Evolutionary conservation across 2,888 invertebrate genomes (phyloP), one percentile per base, ranked within the genome.

Genomic region (Loripinus fragilis): DNA sequence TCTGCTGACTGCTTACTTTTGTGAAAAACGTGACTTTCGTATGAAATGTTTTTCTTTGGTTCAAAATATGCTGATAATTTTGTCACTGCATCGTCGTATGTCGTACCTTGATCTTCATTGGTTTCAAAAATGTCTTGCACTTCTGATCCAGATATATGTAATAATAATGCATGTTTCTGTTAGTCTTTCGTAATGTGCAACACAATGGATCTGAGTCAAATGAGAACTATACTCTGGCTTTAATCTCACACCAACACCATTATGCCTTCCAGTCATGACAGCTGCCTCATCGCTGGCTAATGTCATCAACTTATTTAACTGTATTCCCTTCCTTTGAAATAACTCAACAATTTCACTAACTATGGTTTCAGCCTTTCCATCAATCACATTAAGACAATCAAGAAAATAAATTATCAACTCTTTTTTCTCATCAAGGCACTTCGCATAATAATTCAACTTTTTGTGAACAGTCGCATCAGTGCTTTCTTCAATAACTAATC

Each of bases 271-370:
- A 1, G 66, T 75, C 79, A 82, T 83, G 0, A 83, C 78, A 23
- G 66, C 23, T 1, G 76, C 79, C 41, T 81, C 75, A 73, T 81
- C 79, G 72, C 72, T 79, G 20, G 76, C 76, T 72, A 50, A 41
- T 3, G 60, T 12, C 2, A 20, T 17, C 7, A 60, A 8, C 33
- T 60, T 60, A 12, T 33, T 20, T 17, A 60, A 17, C 20, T 5
- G 10, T 2, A 33, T 60, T 38, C 25, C 64, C 38, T 64, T 69
- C 12, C 30, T 48, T 20, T 38, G 28, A 30, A 73, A 69, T 7
- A 73, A 38, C 7, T 38, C 38, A 38, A 8, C 12, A 30, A 35
- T 41, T 64, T 68, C 48, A 50, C 69, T 30, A 0, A 73, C 68
- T 28, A 77, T 76, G 8, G 68, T 72, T 28, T 67, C 38, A n/a